These are phyloP conservation scores for Mus minutoides DNA, from an alignment of 2,797 vertebrate species.

Conservation along the genomic window DNA sequence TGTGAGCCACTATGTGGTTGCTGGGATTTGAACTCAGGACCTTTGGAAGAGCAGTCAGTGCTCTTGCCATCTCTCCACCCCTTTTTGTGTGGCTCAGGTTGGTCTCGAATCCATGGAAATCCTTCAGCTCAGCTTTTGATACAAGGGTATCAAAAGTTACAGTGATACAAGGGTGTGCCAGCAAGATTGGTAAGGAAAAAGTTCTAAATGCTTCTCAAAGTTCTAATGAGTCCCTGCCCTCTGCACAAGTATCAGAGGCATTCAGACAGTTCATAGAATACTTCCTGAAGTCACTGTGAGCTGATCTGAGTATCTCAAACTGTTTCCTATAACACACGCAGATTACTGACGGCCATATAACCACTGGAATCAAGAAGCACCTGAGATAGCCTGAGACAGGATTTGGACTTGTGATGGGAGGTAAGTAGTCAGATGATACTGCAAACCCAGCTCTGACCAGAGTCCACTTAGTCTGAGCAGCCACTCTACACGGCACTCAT, in stretches of 20 bases:
- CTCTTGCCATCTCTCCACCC: too few relatives aligned
- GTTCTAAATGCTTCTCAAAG: conserved; percentile 29
- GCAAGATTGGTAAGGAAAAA: neutral
- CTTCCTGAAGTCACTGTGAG: neutral
- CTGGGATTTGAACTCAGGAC: too few relatives aligned
- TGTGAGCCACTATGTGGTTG: too few relatives aligned
- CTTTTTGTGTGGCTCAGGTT: neutral
- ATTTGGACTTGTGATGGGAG: neutral
- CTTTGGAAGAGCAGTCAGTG: too few relatives aligned
- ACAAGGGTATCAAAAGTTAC: too few relatives aligned
- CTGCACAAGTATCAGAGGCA: neutral
- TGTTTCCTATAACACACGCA: neutral
- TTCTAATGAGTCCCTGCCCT: neutral
- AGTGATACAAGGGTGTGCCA: neutral
- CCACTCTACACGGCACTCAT: neutral
- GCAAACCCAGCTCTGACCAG: neutral
- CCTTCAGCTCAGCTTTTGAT: neutral
- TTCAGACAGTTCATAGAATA: neutral
- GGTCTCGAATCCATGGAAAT: neutral
- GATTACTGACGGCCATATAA: neutral
- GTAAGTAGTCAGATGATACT: neutral
- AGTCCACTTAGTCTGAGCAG: neutral
- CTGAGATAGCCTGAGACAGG: neutral
- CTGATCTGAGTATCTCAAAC: conserved; percentile 3
- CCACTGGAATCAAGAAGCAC: neutral